Base-by-base conservation (phyloP, 2,113 vertebrate species). In the Semicossyphus pulcher region DNA sequence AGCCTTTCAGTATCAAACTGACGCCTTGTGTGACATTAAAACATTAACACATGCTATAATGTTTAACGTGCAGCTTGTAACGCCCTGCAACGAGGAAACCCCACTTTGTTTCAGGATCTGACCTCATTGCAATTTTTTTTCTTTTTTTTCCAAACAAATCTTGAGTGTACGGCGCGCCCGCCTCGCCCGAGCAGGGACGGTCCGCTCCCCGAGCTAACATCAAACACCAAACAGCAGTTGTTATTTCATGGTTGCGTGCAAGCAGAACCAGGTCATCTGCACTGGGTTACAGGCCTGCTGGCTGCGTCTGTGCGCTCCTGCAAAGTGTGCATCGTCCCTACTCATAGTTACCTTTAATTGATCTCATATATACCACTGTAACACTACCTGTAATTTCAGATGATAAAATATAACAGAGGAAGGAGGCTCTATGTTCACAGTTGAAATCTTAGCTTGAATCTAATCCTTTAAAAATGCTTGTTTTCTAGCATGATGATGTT, bases 231-330 rank as follows among this genome's bases (percentile, higher is more conserved):
- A 75, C 78, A 82, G 80, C 84, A 76, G 80, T 89, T 84, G 84
- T 90, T 87, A 77, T 89, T 86, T 88, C 76, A 83, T 85, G 88
- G 71, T 88, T 91, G 90, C 85, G 78, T 91, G 90, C 83, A 51
- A 72, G 83, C 86, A 85, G 86, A 91, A 90, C 60, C 90, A 89
- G 90, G 89, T 92, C 90, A 92, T 86, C 77, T 86, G 86, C 76
- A 82, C 76, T 71, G 81, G 87, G 76, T 76, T 86, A 71, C 83
- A 84, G 86, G 81, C 87, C 85, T 90, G 88, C 85, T 85, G 88
- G 88, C 88, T 80, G 86, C 69, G 78, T 78, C 68, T 67, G 71
- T 34, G 36, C 52, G 61, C 62, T 77, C 74, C 81, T 81, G 75
- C 57, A 77, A 64, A 76, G 32, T 72, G 57, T 51, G 59, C 63